Evolutionary conservation across 2,113 vertebrate genomes (phyloP).

Genomic region (Aptenodytes patagonicus): DNA sequence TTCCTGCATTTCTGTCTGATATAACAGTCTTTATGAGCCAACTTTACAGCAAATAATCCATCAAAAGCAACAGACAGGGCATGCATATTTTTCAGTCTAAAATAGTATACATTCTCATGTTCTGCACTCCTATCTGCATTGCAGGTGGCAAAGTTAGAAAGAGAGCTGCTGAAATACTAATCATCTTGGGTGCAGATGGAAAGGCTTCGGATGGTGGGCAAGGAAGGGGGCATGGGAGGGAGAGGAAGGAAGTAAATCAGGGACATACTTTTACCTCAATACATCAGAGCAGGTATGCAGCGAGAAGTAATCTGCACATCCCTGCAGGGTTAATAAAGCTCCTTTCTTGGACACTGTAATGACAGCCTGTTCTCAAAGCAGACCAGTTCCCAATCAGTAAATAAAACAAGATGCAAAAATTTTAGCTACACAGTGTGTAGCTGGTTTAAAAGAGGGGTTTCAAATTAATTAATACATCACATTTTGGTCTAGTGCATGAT

Average conservation of each 20-base stretch:
- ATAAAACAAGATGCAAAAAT: background rate
- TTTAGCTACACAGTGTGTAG: background rate
- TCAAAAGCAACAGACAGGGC: background rate
- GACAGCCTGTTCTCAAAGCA: background rate
- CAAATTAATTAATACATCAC: constrained; percentile 6
- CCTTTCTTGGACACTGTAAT: background rate
- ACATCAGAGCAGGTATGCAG: background rate
- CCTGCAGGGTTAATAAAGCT: background rate
- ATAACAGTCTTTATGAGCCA: background rate
- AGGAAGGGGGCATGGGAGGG: background rate
- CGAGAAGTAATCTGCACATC: background rate
- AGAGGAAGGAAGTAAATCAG: background rate
- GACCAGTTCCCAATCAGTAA: background rate
- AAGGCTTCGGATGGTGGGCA: background rate
- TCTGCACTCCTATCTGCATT: background rate
- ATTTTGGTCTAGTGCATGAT: background rate
- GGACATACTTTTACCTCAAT: background rate
- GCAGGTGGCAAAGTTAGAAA: background rate
- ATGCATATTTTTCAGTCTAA: background rate
- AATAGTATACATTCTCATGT: background rate
- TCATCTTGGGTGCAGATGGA: background rate
- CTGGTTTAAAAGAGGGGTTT: background rate
- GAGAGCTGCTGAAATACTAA: background rate
- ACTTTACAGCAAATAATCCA: background rate
- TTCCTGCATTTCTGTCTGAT: background rate